Evolutionary conservation across 2,797 vertebrate species (phyloP).

Genomic region (Tamandua tetradactyla): DNA sequence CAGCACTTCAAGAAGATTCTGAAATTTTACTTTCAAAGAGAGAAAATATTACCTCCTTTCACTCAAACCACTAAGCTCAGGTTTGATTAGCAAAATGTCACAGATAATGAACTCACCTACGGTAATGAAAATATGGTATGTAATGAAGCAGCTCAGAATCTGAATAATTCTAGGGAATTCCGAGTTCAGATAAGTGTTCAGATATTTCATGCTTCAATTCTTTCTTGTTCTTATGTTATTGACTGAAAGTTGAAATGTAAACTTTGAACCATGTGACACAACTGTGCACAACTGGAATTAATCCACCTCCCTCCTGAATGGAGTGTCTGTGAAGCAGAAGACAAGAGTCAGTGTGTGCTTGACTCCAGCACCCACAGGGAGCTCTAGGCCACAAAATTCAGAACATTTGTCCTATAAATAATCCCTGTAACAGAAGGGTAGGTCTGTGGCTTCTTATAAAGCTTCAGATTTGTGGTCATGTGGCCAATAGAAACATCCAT

Average conservation of each 20-base stretch:
- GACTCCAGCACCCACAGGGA: conserved; percentile 54
- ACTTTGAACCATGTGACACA: conserved; percentile 58
- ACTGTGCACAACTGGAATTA: conserved; percentile 79
- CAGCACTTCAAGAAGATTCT: conserved; percentile 72
- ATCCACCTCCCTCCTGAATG: conserved; percentile 74
- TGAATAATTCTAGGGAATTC: conserved; percentile 71
- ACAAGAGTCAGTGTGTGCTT: conserved; percentile 73
- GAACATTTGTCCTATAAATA: conserved; percentile 78
- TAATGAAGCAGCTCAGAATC: conserved; percentile 9
- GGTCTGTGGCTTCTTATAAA: conserved; percentile 68
- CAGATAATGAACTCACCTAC: conserved; percentile 71
- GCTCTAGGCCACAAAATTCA: conserved; percentile 55
- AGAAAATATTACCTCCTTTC: conserved; percentile 77
- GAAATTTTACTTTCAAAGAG: conserved; percentile 78
- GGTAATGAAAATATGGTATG: conserved; percentile 44
- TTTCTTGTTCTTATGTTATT: conserved; percentile 71
- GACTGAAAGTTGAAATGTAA: conserved; percentile 73
- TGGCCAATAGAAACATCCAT: conserved; percentile 66
- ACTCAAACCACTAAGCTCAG: conserved; percentile 68
- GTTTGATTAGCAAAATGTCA: conserved; percentile 78
- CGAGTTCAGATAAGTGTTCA: conserved; percentile 52
- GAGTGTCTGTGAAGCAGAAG: conserved; percentile 77
- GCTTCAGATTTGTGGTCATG: conserved; percentile 65
- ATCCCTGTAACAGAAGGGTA: conserved; percentile 42
- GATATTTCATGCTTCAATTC: conserved; percentile 65